These are phyloP conservation scores for Acromyrmex echinatior DNA, from an alignment of 1,140 invertebrate genomes.

Conservation along the genomic window DNA sequence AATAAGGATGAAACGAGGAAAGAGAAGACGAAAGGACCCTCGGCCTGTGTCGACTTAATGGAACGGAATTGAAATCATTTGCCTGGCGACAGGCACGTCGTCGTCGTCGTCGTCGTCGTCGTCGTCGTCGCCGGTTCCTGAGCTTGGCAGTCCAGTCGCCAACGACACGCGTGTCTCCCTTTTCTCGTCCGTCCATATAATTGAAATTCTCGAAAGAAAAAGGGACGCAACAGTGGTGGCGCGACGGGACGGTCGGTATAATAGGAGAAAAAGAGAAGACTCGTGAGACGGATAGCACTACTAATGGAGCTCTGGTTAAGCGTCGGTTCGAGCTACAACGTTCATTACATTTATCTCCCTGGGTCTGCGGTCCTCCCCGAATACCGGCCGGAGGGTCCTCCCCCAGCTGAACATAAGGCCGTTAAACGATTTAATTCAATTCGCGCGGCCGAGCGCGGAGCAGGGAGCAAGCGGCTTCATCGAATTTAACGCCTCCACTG, in stretches of 20 bases:
- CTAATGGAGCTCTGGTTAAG: slow-evolving; percentile 81
- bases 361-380: slow-evolving; percentile 82
- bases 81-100: slow-evolving; percentile 73
- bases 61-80: slow-evolving; percentile 78
- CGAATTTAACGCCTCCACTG: slow-evolving; percentile 83
- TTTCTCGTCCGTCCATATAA: slow-evolving; percentile 48
- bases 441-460: slow-evolving; percentile 69
- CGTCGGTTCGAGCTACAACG: slow-evolving; percentile 82
- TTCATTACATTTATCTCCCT: slow-evolving; percentile 85
- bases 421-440: slow-evolving; percentile 87
- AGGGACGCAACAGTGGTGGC: not conserved
- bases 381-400: slow-evolving; percentile 80
- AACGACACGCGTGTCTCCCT: slow-evolving; percentile 26
- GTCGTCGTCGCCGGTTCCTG: slow-evolving; percentile 58
- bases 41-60: slow-evolving; percentile 72
- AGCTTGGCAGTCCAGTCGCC: slow-evolving; percentile 74
- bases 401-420: slow-evolving; percentile 84
- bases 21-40: slow-evolving; percentile 43
- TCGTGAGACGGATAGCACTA: slow-evolving; percentile 73
- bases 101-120: slow-evolving; percentile 18
- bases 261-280: slow-evolving; percentile 63
- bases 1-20: slow-evolving; percentile 6
- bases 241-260: not conserved
- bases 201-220: slow-evolving; percentile 75
- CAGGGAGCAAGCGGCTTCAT: slow-evolving; percentile 64